Evolutionary conservation across 92 coral and sea anemone species (phyloP), one percentile per base, ranked within the genome.

Genomic region (Actinernus sp.): DNA sequence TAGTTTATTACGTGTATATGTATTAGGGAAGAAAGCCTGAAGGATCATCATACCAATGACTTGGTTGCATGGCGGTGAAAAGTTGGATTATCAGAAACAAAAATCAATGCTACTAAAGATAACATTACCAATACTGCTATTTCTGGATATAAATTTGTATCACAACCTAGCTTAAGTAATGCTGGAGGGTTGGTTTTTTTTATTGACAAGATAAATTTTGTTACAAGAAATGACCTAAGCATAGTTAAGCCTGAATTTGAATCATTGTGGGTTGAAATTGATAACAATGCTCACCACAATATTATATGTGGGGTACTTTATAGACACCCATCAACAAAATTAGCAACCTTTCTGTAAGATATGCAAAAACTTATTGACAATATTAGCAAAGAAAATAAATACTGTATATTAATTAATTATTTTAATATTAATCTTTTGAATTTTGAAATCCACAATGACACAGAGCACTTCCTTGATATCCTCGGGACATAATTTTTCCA

Each of bases 251-350:
- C 12, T 33, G 92, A 72, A 17, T 85, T 60, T 73, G 92, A 85
- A 65, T 65, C 73, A 38, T 59, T 78, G 50, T 85, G 92, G 92
- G 73, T 79, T 39, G 86, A 85, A 19, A 66, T 79, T 41, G 71
- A 85, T 43, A 68, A 61, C 49, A 52, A 61, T 47, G 56, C 63
- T 23, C 54, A 79, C 28, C 81, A 76, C 61, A 67, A 69, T 61
- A 50, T 71, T 29, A 68, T 83, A 27, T 71, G 81, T 85, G 84
- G 84, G 34, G 83, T 83, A 9, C 54, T 85, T 9, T 85, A 85
- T 40, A 72, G 92, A 56, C 92, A 85, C 45, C 92, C 82, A 4
- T 34, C 36, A 73, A 63, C 74, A 51, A 55, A 74, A 31, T 51
- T 73, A 33, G 84, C 73, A 30, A 61, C 79, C 32, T 79, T 67